These are phyloP conservation scores for Pituophis catenifer DNA, from an alignment of 2,113 vertebrate genomes.

Conservation along the genomic window DNA sequence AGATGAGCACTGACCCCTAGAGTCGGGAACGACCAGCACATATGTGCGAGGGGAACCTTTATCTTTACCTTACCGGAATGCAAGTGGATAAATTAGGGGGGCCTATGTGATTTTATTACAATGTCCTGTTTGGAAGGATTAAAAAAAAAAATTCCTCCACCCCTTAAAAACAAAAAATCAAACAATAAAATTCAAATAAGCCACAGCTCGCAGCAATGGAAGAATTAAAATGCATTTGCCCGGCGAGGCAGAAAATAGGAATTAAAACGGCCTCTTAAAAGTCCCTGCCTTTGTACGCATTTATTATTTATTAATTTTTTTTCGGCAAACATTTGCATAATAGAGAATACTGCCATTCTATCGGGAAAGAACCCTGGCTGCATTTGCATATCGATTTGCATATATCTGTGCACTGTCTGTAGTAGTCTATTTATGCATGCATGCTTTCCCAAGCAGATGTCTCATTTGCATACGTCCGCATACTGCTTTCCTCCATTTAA, in stretches of 20 bases:
- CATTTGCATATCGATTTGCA: neutral
- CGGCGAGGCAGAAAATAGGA: neutral
- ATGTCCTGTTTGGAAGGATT: no score
- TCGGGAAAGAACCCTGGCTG: neutral
- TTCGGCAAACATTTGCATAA: neutral
- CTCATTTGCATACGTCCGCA: slow-evolving; percentile 1
- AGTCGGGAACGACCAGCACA: no score
- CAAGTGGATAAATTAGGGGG: no score
- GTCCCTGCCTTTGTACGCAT: neutral
- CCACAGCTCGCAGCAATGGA: neutral
- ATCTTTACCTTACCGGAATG: no score
- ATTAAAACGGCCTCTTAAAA: neutral
- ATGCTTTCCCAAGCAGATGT: neutral
- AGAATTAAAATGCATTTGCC: neutral
- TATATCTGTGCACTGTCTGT: neutral
- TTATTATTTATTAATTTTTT: neutral
- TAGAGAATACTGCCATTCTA: neutral
- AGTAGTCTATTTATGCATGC: neutral
- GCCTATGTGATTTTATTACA: no score
- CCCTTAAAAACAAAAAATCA: neutral
- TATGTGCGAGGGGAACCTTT: no score
- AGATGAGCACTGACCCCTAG: no score
- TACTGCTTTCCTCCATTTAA: slow-evolving; percentile 3
- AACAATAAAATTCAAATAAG: neutral
- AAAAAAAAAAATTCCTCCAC: no score